Evolutionary conservation across 2,797 vertebrate genomes (phyloP).

Genomic region (Aeoliscus strigatus): DNA sequence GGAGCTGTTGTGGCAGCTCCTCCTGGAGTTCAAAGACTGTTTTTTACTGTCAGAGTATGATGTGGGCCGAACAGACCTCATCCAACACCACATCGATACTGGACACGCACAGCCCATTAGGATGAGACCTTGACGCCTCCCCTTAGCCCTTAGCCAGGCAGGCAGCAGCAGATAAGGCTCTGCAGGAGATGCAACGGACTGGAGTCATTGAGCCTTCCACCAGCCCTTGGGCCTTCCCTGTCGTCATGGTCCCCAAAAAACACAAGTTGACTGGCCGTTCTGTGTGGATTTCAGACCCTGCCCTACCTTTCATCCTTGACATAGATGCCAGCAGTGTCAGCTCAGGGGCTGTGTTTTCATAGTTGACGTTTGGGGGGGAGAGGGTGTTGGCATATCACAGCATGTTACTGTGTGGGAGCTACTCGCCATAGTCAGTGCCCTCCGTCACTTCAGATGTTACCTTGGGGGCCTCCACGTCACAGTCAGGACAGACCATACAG

Average conservation of each 20-base stretch:
- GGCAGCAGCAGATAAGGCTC: neutral
- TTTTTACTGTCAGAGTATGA: no score
- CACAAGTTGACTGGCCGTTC: no score
- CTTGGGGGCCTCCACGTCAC: neutral
- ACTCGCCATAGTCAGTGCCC: neutral
- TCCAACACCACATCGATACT: no score
- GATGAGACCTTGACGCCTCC: neutral
- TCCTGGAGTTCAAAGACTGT: no score
- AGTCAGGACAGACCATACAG: neutral
- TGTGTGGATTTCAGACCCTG: neutral
- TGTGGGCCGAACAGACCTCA: no score
- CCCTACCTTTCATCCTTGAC: no score
- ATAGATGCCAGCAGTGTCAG: no score
- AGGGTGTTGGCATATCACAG: neutral
- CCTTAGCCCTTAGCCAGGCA: neutral
- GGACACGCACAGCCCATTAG: no score
- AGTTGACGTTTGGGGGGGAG: neutral
- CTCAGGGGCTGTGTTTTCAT: neutral
- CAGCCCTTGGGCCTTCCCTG: neutral
- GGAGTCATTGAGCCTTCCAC: neutral
- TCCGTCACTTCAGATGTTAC: neutral
- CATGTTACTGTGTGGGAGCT: slow-evolving; percentile 2
- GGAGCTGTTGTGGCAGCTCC: no score
- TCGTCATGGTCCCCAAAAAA: no score
- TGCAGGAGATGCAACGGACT: neutral